Conservation (phyloP, 2,888 invertebrate species). For the Pyrrhia umbra region DNA sequence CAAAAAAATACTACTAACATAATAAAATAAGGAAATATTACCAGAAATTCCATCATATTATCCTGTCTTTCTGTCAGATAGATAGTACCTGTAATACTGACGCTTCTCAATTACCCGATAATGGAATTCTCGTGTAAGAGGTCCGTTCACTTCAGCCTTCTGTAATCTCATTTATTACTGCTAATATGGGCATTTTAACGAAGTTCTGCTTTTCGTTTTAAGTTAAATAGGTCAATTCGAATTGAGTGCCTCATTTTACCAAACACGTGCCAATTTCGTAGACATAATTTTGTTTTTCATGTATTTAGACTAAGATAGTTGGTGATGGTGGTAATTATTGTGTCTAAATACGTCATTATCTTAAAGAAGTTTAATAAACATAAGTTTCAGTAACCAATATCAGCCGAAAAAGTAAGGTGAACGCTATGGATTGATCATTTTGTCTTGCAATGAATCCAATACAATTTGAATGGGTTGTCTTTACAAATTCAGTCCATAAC, state of each 20-base stretch:
- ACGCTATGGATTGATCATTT: neutral
- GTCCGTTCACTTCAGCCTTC: neutral
- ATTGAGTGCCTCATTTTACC: neutral
- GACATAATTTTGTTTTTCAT: too few species aligned
- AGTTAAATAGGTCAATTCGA: slow-evolving; percentile 6
- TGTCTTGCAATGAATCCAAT: neutral
- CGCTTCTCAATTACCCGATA: slow-evolving; percentile 29
- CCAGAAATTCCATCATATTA: slow-evolving; percentile 21
- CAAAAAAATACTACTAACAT: too few species aligned
- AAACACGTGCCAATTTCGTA: too few species aligned
- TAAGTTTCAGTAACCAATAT: too few species aligned
- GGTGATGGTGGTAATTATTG: too few species aligned
- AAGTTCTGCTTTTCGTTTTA: slow-evolving; percentile 30
- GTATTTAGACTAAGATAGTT: too few species aligned
- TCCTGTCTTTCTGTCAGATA: slow-evolving; percentile 12
- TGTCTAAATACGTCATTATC: too few species aligned
- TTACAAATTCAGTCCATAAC: slow-evolving; percentile 7
- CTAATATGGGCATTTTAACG: slow-evolving; percentile 42
- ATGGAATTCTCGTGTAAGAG: slow-evolving; percentile 33
- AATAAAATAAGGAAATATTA: neutral
- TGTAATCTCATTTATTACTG: slow-evolving; percentile 39
- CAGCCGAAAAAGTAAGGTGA: neutral
- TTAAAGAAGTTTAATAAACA: too few species aligned
- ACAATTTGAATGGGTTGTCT: neutral
- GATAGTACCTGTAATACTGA: neutral